A percentile compares a stretch with the other conserved stretches of the same genome.
Conservation (phyloP, 2,113 vertebrate genomes). For the Phylloscopus whistleri region DNA sequence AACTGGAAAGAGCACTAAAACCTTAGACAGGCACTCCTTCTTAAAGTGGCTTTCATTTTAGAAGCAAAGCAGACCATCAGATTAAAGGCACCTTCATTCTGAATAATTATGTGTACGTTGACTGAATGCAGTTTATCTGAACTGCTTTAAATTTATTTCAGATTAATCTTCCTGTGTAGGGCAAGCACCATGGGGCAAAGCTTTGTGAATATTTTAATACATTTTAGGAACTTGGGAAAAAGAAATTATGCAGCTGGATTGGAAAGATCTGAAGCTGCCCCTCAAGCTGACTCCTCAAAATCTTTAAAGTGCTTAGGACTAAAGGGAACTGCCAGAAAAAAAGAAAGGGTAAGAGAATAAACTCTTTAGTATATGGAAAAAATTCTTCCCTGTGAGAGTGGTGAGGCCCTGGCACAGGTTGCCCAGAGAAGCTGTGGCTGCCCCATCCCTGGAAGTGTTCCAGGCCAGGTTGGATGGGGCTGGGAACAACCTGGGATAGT, state of each 20-base stretch:
- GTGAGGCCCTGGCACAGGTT: neutral
- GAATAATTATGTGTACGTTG: neutral
- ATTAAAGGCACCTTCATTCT: neutral
- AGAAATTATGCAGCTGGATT: neutral
- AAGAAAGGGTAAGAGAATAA: neutral
- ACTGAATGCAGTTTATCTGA: neutral
- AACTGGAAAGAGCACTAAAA: neutral
- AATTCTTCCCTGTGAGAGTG: neutral
- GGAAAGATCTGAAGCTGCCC: neutral
- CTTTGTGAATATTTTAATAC: neutral
- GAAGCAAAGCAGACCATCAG: neutral
- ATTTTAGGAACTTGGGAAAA: neutral
- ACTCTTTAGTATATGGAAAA: neutral
- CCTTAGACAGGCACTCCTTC: neutral
- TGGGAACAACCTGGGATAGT: neutral
- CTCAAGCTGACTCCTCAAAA: neutral
- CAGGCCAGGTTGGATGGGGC: neutral
- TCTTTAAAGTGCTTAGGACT: neutral
- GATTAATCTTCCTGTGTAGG: neutral
- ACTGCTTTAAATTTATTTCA: neutral
- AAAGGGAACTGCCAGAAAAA: neutral
- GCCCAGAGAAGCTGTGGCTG: neutral
- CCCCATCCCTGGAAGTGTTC: neutral
- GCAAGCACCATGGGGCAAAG: neutral
- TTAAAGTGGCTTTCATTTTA: neutral